Conservation (phyloP, 2,888 invertebrate genomes). For the Conops quadrifasciatus region DNA sequence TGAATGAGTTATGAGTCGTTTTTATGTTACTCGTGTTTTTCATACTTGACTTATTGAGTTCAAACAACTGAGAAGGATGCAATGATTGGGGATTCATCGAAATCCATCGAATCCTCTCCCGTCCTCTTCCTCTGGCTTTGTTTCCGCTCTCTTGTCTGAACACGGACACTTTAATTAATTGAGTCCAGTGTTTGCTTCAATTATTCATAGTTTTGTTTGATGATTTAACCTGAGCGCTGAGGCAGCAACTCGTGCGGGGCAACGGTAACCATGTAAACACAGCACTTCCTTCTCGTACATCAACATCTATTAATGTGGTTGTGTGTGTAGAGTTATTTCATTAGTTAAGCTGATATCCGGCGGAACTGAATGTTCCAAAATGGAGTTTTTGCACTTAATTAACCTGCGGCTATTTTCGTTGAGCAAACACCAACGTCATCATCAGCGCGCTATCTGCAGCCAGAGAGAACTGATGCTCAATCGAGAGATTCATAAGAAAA, state of each 20-base stretch:
- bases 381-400: constrained; percentile 42
- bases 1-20: too few relatives aligned
- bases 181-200: constrained; percentile 27
- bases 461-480: constrained; percentile 14
- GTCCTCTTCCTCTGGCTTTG: too few relatives aligned
- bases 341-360: constrained; percentile 36
- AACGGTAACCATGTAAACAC: constrained; percentile 25
- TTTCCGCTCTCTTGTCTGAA: too few relatives aligned
- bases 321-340: constrained; percentile 30
- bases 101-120: too few relatives aligned
- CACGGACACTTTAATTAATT: constrained; percentile 17
- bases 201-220: constrained; percentile 28
- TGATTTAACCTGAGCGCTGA: constrained; percentile 21
- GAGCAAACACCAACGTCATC: constrained; percentile 14
- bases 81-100: too few relatives aligned
- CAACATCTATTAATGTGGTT: neutral
- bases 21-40: neutral
- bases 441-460: too few relatives aligned
- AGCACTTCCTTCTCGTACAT: neutral
- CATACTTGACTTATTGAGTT: neutral
- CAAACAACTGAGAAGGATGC: too few relatives aligned
- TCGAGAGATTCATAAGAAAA: constrained; percentile 21
- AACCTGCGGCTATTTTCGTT: constrained; percentile 41
- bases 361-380: constrained; percentile 32
- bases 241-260: neutral